Conservation (phyloP, 92 coral and sea anemone genomes). For the Pocillopora grandis region DNA sequence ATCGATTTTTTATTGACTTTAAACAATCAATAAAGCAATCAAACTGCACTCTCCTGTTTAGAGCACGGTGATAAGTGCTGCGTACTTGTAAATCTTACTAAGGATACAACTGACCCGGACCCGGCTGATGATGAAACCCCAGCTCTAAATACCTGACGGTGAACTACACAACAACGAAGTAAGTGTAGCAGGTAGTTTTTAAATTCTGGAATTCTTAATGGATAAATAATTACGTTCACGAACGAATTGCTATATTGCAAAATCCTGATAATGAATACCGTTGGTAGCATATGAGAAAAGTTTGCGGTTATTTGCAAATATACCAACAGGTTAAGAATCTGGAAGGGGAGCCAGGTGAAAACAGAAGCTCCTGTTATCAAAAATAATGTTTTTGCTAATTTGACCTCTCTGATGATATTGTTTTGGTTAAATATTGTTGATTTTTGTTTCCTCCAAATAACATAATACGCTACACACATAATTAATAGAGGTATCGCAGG, state of each 20-base stretch:
- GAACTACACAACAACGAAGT: not conserved
- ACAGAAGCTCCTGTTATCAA: not conserved
- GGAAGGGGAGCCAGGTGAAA: not conserved
- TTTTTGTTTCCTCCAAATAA: conserved; percentile 11
- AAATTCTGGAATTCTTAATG: not conserved
- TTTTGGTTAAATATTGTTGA: not conserved
- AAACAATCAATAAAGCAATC: too few relatives aligned
- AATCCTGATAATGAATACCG: not conserved
- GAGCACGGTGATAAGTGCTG: not conserved
- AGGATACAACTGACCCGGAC: not conserved
- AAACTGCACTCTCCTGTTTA: not conserved
- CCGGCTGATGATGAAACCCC: not conserved
- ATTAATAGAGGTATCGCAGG: not conserved
- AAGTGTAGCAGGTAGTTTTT: not conserved
- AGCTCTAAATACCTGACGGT: not conserved
- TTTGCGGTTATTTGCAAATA: not conserved
- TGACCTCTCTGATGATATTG: not conserved
- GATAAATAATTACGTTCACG: not conserved
- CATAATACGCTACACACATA: not conserved
- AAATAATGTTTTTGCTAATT: not conserved
- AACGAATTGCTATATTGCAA: not conserved
- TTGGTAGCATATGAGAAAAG: not conserved
- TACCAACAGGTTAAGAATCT: not conserved
- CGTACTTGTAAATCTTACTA: not conserved
- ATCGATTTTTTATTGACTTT: too few relatives aligned